Evolutionary conservation across 2,888 invertebrate species (phyloP).

Genomic region (Chymomyza procnemis): DNA sequence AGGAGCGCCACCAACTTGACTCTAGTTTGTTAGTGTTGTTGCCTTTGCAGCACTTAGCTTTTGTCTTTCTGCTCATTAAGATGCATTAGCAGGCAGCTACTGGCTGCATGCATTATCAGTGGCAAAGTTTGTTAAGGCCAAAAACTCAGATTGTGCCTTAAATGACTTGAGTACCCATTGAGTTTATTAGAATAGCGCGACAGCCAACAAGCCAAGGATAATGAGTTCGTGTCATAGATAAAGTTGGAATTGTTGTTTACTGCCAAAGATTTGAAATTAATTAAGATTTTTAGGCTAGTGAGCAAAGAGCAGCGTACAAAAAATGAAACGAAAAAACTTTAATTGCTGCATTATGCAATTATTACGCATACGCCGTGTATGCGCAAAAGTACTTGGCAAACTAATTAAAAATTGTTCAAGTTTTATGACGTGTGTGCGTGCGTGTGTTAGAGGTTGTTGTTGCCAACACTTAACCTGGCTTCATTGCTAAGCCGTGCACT

Average conservation of each 20-base stretch:
- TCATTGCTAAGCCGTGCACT: neutral
- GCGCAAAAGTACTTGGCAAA: constrained; percentile 36
- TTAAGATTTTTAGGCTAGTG: constrained; percentile 41
- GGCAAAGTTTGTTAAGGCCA: neutral
- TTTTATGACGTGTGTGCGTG: neutral
- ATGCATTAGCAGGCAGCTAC: constrained; percentile 53
- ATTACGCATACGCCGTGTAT: constrained; percentile 31
- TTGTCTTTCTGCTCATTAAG: constrained; percentile 55
- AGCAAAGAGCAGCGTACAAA: no score
- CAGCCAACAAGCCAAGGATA: neutral
- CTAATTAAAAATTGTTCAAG: constrained; percentile 56
- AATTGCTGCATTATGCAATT: constrained; percentile 66
- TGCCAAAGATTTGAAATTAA: constrained; percentile 71
- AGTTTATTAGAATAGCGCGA: neutral
- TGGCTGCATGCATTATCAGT: constrained; percentile 10
- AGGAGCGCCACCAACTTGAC: neutral
- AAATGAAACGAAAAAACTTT: constrained; percentile 47
- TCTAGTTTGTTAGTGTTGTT: neutral
- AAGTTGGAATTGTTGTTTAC: constrained; percentile 67
- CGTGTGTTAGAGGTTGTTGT: neutral
- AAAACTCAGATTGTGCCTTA: neutral
- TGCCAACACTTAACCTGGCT: neutral
- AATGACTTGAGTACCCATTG: neutral
- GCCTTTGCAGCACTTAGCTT: constrained; percentile 4
- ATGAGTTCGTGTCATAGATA: constrained; percentile 4